Evolutionary conservation across 2,888 invertebrate genomes (phyloP), one percentile per base, ranked within the genome.

Genomic region (Dexiosoma caninum): DNA sequence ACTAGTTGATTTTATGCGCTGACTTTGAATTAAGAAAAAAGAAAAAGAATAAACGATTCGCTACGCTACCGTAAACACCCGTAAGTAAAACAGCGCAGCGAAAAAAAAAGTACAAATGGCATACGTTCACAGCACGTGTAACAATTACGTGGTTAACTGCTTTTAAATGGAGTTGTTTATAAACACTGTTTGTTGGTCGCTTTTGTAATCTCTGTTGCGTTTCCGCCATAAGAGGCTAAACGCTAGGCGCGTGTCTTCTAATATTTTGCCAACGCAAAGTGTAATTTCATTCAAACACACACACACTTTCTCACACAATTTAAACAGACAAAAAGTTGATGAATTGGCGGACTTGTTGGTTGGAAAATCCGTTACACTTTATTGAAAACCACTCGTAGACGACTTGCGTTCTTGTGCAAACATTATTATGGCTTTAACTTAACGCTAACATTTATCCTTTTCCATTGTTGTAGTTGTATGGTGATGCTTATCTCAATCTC

Each of bases 131-230:
- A 82, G 83, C 89, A 89, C 89, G 89, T 89, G 89, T 83, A 85
- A 78, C 89, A 89, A 89, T 89, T 89, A 89, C 88, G 89, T 87
- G 89, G 89, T 89, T 88, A 89, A 88, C 87, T 89, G 89, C 86
- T 87, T 88, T 86, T 88, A 87, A 89, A 89, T 89, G 86, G 88
- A 88, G 88, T 88, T 88, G 88, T 88, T 88, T 88, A 87, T 87
- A 85, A 85, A 57, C 42, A 37, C 16, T 35, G 35, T 55, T 60
- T 51, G 60, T 35, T 16, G 23, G 60, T 21, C 30, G 40, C n/a
- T n/a, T 10, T 30, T 37, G 62, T 37, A 53, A 46, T 55, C 27
- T 27, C 46, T 64, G 44, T 35, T 35, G 12, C 35, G 27, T 55
- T 9, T 42, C 42, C 23, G 49, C 57, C 23, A 3, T 57, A 78